phyloP scores from a whole-genome alignment of 30 jellyfish, hydroid and myxozoan genomes.

The Pelagia noctiluca region DNA sequence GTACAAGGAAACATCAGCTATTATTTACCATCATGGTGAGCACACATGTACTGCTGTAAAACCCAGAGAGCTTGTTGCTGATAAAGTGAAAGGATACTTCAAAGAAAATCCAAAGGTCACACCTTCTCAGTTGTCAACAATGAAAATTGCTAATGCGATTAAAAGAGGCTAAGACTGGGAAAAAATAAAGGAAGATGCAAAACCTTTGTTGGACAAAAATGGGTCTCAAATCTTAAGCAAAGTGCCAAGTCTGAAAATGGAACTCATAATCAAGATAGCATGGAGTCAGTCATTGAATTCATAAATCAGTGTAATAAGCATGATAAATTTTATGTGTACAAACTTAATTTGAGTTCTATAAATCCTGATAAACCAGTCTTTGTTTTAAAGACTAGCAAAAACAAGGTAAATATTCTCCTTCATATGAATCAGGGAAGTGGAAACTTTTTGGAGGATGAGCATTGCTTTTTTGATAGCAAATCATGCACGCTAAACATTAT shows the following conservation, averaged over 20 bases:
- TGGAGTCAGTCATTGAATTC: conserved; percentile 7
- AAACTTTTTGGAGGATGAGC: conserved; percentile 16
- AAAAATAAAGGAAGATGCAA: conserved; percentile 16
- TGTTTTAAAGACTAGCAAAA: conserved; percentile 12
- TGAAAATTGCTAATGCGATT: conserved; percentile 8
- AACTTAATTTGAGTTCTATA: background rate
- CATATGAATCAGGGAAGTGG: conserved; percentile 10
- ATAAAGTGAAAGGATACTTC: conserved; percentile 4
- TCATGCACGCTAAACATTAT: conserved; percentile 12
- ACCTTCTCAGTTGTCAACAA: conserved; percentile 14
- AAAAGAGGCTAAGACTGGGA: conserved; percentile 10
- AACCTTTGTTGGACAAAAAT: conserved; percentile 8
- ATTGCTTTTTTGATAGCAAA: conserved; percentile 6
- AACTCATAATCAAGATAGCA: conserved; percentile 4
- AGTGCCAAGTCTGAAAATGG: conserved; percentile 4
- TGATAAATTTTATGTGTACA: background rate
- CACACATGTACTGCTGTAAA: conserved; percentile 13
- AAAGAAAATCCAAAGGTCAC: conserved; percentile 10
- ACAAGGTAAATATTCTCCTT: conserved; percentile 8
- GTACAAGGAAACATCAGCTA: conserved; percentile 13
- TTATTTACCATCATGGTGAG: conserved; percentile 9
- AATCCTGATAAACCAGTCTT: conserved; percentile 11
- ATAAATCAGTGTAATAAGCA: conserved; percentile 6
- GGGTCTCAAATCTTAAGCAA: conserved; percentile 18
- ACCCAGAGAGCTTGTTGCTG: conserved; percentile 19